These are phyloP conservation scores for Molanna angustata DNA, from an alignment of 2,888 invertebrate species.

Conservation along the genomic window DNA sequence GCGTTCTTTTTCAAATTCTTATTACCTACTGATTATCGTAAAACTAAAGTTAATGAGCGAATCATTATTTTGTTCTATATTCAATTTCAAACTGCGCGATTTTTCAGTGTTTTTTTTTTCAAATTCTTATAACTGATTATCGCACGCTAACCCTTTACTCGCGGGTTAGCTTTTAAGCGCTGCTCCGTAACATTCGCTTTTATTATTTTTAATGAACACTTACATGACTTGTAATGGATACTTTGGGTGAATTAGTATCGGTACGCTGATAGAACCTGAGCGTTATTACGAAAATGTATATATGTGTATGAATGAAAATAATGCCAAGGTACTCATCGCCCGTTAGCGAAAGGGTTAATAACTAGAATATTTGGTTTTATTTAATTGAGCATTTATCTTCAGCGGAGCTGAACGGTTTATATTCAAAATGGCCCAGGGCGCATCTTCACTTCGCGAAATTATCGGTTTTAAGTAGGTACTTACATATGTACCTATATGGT, in stretches of 20 bases:
- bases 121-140: neutral
- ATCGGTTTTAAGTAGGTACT: too few relatives aligned
- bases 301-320: constrained; percentile 2
- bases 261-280: constrained; percentile 7
- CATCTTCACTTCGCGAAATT: too few relatives aligned
- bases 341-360: constrained; percentile 6
- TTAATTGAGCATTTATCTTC: neutral
- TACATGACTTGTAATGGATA: constrained; percentile 12
- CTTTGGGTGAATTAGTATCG: constrained; percentile 15
- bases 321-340: constrained; percentile 8
- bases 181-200: constrained; percentile 22
- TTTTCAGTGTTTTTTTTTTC: too few relatives aligned
- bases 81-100: too few relatives aligned
- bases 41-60: too few relatives aligned
- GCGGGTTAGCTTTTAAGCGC: constrained; percentile 7
- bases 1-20: too few relatives aligned
- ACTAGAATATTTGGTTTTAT: neutral
- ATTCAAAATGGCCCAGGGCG: too few relatives aligned
- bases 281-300: neutral
- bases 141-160: constrained; percentile 3
- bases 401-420: too few relatives aligned
- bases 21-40: too few relatives aligned
- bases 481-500: too few relatives aligned
- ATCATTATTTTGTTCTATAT: too few relatives aligned
- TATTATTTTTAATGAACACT: constrained; percentile 31